Evolutionary conservation across 2,797 vertebrate genomes (phyloP), one percentile per base, ranked within the genome.

Genomic region (Hemitrygon akajei): DNA sequence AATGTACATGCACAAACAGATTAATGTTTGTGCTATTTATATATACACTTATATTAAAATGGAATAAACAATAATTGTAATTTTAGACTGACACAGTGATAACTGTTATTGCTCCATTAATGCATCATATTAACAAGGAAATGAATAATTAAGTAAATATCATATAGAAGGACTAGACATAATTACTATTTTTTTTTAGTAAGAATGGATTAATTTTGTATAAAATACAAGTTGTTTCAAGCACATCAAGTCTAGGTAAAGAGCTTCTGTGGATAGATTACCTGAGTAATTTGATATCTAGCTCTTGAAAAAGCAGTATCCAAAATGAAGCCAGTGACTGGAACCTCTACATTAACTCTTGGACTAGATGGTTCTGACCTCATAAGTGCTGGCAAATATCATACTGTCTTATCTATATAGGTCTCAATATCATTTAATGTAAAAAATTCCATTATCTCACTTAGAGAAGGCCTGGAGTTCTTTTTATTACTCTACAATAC

Each of bases 401-500:
- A 80, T 47, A 69, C 91, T 94, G 94, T 94, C 47, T 94, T 89
- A 92, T 89, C 81, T 94, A 94, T 93, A 89, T 94, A 81, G 94
- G 93, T 94, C 94, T 94, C 80, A 94, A 93, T 94, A 94, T 94
- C 86, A 94, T 94, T 95, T 94, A 94, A 93, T 94, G 94, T 86
- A 94, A 94, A 94, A 93, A 86, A 94, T 93, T 93, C 93, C 93
- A 94, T 94, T 94, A 94, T 94, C 84, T 95, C 95, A 89, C 20
- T 95, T 94, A 94, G 93, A 60, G 92, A 95, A 95, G 94, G 93
- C 87, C 94, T 95, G 7, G 63, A 75, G 93, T 94, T 94, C 89
- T 73, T 94, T 95, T 95, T 95, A 94, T 94, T 95, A 94, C 94
- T 94, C 94, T 94, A 93, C 95, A 94, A 79, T 94, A 71, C 93